Base-by-base conservation (phyloP, 2,888 invertebrate genomes). In the Leucozona laternaria region DNA sequence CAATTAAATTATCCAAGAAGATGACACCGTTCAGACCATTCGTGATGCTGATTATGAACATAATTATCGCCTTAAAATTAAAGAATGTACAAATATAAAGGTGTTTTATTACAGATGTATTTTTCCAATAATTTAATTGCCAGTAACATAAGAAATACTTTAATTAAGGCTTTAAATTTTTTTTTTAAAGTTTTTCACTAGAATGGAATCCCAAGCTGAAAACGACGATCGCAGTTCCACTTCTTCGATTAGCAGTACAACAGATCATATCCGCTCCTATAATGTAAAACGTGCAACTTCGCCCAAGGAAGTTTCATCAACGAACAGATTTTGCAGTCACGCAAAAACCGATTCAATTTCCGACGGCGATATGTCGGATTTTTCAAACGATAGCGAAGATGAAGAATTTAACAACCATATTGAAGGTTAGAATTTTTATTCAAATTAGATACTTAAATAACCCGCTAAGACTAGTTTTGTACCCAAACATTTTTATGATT, bases 321-420 rank as follows among this genome's bases (percentile, higher is more conserved):
- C 48, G 6, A 71, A 73, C 57, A 75, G 64, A 40, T 86, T 77
- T 25, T 64, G 64, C 22, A 78, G 62, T 8, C 90, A 91, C 82
- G 89, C 90, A 13, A 91, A 91, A 76, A 90, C 90, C 4, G 92
- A 92, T 70, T 92, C 91, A 48, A 90, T 92, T n/a, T 92, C 92
- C 3, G 92, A 92, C 75, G 92, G 90, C 2, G 92, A 92, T 79
- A 76, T 92, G 5, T 92, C 92, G 68, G 97, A 97, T 89, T 95
- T 96, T 89, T 97, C 96, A 40, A 95, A 95, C 20, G 97, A 97
- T 89, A 96, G 96, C 66, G 96, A 97, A 88, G 96, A 97, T 64
- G 92, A 92, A 43, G 92, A 94, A 57, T 90, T 91, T 79, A 89
- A 93, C 89, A 89, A 88, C 53, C 89, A 89, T 40, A 88, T 78